Conservation (phyloP, 2,797 vertebrate genomes). For the Syngnathus rostellatus region DNA sequence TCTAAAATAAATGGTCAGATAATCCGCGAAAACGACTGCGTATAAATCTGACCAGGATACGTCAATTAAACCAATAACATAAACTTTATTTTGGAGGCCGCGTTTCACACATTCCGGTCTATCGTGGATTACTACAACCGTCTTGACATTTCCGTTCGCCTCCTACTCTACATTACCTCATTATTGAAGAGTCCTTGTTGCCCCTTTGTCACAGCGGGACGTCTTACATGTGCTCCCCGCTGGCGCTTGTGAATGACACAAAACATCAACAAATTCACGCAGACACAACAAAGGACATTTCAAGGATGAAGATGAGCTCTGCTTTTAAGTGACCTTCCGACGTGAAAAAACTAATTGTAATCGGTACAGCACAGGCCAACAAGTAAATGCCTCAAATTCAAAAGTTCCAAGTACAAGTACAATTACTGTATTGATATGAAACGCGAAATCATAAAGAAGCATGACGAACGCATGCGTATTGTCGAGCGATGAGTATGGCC, state of each 20-base stretch:
- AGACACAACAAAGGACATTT: not conserved
- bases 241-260: not conserved
- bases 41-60: not conserved
- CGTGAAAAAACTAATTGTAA: not conserved
- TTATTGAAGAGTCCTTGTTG: constrained; percentile 13
- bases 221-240: constrained; percentile 6
- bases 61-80: not conserved
- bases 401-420: not conserved
- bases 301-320: not conserved
- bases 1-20: fast-evolving
- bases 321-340: not conserved
- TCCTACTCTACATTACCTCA: constrained; percentile 12
- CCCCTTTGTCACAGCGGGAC: constrained; percentile 5
- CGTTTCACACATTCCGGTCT: constrained; percentile 10
- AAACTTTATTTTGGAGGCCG: constrained; percentile 22
- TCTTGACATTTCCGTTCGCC: constrained; percentile 2
- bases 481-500: no score
- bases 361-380: not conserved
- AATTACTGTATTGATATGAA: no score
- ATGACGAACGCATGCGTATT: no score
- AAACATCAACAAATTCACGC: not conserved
- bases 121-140: not conserved
- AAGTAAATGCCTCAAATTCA: not conserved
- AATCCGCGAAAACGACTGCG: not conserved
- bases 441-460: no score